Conservation (phyloP, 2,113 vertebrate species). For the Festucalex cinctus region DNA sequence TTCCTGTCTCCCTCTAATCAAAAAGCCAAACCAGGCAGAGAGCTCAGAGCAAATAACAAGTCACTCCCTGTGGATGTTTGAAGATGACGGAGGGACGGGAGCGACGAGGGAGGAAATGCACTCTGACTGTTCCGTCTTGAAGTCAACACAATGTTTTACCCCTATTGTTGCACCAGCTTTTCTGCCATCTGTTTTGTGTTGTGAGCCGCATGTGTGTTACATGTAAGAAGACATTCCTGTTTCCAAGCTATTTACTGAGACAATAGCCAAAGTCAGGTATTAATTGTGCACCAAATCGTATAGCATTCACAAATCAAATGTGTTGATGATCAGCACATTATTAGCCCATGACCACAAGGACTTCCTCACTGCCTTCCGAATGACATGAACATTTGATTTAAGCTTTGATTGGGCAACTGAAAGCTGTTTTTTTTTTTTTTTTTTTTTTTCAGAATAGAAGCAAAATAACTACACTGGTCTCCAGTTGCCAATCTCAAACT, state of each 20-base stretch:
- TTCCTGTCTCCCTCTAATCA: conserved; percentile 65
- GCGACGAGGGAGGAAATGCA: conserved; percentile 42
- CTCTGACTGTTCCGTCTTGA: conserved; percentile 47
- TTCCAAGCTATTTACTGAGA: neutral
- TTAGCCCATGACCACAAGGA: neutral
- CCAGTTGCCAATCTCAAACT: neutral
- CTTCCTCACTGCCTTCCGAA: neutral
- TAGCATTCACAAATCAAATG: neutral
- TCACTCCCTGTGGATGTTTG: conserved; percentile 64
- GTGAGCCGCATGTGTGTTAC: neutral
- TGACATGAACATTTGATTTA: neutral
- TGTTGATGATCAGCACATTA: neutral
- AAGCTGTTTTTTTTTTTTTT: neutral
- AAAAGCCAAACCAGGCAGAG: conserved; percentile 68
- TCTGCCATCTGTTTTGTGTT: conserved; percentile 7
- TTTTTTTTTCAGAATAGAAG: neutral
- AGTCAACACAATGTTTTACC: conserved; percentile 33
- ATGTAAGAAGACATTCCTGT: neutral
- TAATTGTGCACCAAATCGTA: neutral
- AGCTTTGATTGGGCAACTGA: neutral
- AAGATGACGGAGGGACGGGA: conserved; percentile 57
- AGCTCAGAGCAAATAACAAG: conserved; percentile 71
- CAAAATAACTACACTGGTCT: neutral
- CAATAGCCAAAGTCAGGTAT: neutral
- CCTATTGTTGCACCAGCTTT: conserved; percentile 5